These are phyloP conservation scores for Clanis bilineata DNA, from an alignment of 2,888 invertebrate species.

Conservation along the genomic window DNA sequence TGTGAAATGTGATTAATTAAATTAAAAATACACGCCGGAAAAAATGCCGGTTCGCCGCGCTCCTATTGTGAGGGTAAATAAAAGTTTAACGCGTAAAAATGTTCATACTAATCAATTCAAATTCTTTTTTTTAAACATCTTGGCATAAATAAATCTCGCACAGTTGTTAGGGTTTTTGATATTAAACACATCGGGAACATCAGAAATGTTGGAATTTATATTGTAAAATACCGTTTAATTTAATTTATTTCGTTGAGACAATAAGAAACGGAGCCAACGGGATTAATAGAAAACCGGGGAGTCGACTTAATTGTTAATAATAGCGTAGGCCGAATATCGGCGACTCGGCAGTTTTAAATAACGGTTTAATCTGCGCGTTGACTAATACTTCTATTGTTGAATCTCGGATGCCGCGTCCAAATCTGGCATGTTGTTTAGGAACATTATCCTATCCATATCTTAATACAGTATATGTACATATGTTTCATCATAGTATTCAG, in stretches of 20 bases:
- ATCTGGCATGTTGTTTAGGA: neutral
- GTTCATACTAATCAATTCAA: neutral
- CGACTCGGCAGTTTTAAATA: neutral
- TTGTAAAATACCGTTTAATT: conserved; percentile 16
- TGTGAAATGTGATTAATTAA: neutral
- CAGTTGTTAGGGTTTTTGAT: conserved; percentile 1
- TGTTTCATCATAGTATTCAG: too few species aligned
- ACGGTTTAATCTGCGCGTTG: neutral
- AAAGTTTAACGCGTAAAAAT: neutral
- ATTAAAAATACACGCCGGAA: neutral
- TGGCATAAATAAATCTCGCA: neutral
- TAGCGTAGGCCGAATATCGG: neutral
- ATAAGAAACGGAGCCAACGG: conserved; percentile 25
- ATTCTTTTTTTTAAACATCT: neutral
- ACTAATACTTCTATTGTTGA: neutral
- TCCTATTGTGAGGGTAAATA: neutral
- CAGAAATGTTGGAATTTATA: conserved; percentile 9
- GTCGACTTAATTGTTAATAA: conserved; percentile 12
- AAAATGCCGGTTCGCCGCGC: neutral
- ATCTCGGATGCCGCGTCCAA: neutral
- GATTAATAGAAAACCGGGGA: conserved; percentile 23
- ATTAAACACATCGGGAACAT: conserved; percentile 13
- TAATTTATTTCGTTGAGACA: conserved; percentile 26
- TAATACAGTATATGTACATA: too few species aligned
- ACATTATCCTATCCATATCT: too few species aligned